Evolutionary conservation across 2,797 vertebrate genomes (phyloP).

Genomic region (Crotalus adamanteus): DNA sequence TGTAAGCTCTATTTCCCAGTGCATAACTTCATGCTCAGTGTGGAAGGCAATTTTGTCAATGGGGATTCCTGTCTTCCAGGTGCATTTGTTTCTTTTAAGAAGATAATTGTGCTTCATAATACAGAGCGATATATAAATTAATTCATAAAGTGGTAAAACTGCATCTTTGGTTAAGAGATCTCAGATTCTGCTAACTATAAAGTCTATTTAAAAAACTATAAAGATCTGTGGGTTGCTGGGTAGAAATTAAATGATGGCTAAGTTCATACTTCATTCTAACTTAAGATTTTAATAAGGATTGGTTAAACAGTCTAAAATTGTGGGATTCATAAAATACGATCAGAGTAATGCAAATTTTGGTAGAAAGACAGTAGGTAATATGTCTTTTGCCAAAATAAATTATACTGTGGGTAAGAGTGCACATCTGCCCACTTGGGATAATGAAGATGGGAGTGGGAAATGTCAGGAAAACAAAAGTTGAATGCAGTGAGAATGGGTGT

Average conservation of each 20-base stretch:
- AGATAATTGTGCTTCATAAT: not conserved
- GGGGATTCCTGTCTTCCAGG: not conserved
- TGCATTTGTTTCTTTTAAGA: not conserved
- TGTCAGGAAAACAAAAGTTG: not conserved
- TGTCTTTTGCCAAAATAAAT: not conserved
- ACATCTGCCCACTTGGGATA: not conserved
- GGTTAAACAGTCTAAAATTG: not conserved
- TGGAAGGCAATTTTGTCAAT: not conserved
- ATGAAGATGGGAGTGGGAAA: not conserved
- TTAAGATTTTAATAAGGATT: not conserved
- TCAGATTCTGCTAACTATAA: not conserved
- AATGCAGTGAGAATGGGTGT: not conserved
- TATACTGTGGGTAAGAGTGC: not conserved
- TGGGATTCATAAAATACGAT: not conserved
- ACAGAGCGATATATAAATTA: not conserved
- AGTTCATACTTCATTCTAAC: not conserved
- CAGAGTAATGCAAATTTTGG: not conserved
- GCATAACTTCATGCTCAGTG: not conserved
- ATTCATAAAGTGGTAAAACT: not conserved
- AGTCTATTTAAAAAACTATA: not conserved
- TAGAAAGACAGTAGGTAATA: not conserved
- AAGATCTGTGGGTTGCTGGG: not conserved
- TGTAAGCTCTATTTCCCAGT: not conserved
- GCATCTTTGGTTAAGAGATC: not conserved
- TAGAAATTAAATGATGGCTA: not conserved